Evolutionary conservation across 2,888 invertebrate species (phyloP), one percentile per base, ranked within the genome.

Genomic region (Drosophila stalkeri): DNA sequence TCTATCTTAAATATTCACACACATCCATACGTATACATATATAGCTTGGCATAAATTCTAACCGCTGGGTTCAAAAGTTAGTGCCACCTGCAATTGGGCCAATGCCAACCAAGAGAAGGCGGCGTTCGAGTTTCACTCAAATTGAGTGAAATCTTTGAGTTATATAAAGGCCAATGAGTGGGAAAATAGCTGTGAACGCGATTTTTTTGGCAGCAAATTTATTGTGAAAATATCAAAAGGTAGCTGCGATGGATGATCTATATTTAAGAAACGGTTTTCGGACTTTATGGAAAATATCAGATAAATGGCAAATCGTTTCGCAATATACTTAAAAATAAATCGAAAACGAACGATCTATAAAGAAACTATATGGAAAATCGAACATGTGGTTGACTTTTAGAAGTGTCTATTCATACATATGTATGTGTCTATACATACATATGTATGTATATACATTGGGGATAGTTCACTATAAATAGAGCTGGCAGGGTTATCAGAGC

Each of bases 401-500:
- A 55, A 75, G 62, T 69, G 27, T n/a, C 31, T 54, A 52, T 52
- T 4, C 11, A 11, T 27, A 12, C 12, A 51, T 11, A 49, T 6
- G 11, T 27, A n/a, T 16, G 9, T 23, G 2, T 57, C 5, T 6
- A 27, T 27, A 6, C 27, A 33, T 49, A n/a, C n/a, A 11, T 57
- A 16, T 20, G 3, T 20, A 8, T 23, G 8, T 46, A 18, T 18
- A 23, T 67, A 37, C 43, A 70, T 60, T 57, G 56, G 59, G 69
- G 60, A 65, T 56, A 57, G 59, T 37, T 37, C 43, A 64, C 72
- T 83, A 84, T 66, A 77, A 69, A 89, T 85, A 87, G 77, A 59
- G 52, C 73, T 72, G 72, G 67, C 82, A 75, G 86, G 90, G 87
- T 90, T 90, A 86, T 86, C 90, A 89, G 67, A 86, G 63, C 89